Conservation (phyloP, 2,113 vertebrate genomes). For the Lipophrys pholis region DNA sequence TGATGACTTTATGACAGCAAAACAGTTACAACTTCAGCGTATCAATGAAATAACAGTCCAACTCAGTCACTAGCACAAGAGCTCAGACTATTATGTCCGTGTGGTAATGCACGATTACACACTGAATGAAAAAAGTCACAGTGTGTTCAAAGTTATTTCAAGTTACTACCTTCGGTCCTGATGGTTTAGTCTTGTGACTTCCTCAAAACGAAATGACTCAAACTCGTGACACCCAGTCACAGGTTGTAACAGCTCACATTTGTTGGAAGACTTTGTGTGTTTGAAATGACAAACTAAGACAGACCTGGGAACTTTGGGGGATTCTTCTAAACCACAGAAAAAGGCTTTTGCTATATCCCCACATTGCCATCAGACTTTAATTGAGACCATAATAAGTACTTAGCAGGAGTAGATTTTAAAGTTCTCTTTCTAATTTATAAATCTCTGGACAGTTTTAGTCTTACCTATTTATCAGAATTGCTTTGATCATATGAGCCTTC, state of each 20-base stretch:
- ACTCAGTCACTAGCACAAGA: neutral
- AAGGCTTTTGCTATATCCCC: no score
- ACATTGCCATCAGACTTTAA: no score
- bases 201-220: neutral
- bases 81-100: neutral
- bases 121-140: neutral
- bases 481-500: no score
- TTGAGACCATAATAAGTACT: no score
- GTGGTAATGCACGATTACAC: neutral
- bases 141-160: neutral
- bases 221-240: neutral
- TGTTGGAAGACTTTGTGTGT: neutral
- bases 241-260: neutral
- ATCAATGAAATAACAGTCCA: neutral
- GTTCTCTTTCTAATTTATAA: no score
- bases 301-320: no score
- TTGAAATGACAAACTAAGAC: no score
- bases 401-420: no score
- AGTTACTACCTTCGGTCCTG: neutral
- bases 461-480: no score
- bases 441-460: no score
- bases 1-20: neutral
- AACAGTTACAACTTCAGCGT: neutral
- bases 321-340: no score
- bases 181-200: no score